Evolutionary conservation across 2,888 invertebrate genomes (phyloP), one percentile per base, ranked within the genome.

Genomic region (Lingula anatina): DNA sequence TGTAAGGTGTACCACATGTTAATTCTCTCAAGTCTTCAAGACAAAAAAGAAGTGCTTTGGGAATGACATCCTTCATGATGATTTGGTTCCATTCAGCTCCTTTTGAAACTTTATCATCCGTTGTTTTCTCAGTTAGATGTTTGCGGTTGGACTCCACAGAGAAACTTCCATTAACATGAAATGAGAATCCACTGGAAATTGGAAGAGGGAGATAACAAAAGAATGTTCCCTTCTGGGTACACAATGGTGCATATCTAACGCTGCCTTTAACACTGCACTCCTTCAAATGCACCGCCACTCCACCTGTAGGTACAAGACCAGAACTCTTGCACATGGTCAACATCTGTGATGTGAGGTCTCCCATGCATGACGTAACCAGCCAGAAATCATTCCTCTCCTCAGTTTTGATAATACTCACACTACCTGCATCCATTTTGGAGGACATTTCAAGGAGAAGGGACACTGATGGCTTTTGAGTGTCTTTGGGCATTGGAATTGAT

Each of bases 121-220:
- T 58, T n/a, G 62, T 60, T 28, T 44, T 46, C 25, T 54, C 55
- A 12, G 46, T 48, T 5, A 75, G 55, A 27, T 61, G 55, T 18
- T 65, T 51, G 25, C 73, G 50, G 36, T 68, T 64, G 9, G 66
- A 60, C 5, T 62, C 61, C 5, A 73, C 59, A 5, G 68, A 59
- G 55, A 74, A 74, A 7, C 64, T 59, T 1, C 65, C 70, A 47
- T 71, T 73, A 5, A 73, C 52, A 49, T 71, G 70, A 25, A 71
- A 59, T 2, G 66, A 65, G 25, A 73, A 59, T 2, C 53, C 51
- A 26, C 60, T 60, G 23, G 51, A 47, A 7, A 68, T 54, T 24
- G 72, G 69, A 9, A 73, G 56, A 1, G 71, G 73, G 20, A 73
- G 50, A 49, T 61, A 73, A 49, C 70, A 68, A 55, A 71, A 74